Base-by-base conservation (phyloP, 2,113 vertebrate genomes). In the Mastomys natalensis region DNA sequence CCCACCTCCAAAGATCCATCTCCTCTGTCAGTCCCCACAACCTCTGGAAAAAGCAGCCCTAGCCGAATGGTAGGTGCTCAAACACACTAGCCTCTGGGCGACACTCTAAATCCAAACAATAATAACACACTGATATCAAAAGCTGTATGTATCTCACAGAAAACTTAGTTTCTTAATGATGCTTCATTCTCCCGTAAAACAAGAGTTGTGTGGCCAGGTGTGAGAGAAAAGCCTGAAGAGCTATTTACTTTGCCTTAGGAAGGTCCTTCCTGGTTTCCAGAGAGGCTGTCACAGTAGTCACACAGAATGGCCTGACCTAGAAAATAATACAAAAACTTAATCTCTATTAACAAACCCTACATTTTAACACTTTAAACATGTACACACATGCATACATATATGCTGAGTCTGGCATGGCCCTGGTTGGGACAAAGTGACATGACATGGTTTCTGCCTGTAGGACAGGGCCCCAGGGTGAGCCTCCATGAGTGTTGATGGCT, bases 321-420 rank as follows among this genome's bases (percentile, higher is more conserved):
- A 96, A 95, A 64, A 87, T 51, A 93, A 81, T 77, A 73, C 72
- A 93, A 34, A 62, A 70, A 4, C n/a, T 48, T 87, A 68, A 89
- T 64, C 16, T 64, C 45, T 89, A n/a, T n/a, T 37, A 87, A 77
- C 24, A 84, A 68, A 53, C 21, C n/a, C n/a, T 64, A 70, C 5
- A 37, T 58, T 95, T 96, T 45, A 77, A 87, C 3, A 51, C 34
- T 89, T 96, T 45, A 77, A 91, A 87, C 17, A 19, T 15, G 68
- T 29, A 55, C 1, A 37, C 34, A 15, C 45, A 43, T 3, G 87
- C n/a, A 19, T 4, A 92, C 78, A 72, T 68, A 34, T 34, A 37
- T 5, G 31, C 31, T 12, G 15, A 68, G 31, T 15, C 31, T 1
- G 2, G 66, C 0, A 2, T 68, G 66, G 66, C 66, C 66, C 29